Evolutionary conservation across 2,888 invertebrate genomes (phyloP), one percentile per base, ranked within the genome.

Genomic region (Nemotelus nigrinus): DNA sequence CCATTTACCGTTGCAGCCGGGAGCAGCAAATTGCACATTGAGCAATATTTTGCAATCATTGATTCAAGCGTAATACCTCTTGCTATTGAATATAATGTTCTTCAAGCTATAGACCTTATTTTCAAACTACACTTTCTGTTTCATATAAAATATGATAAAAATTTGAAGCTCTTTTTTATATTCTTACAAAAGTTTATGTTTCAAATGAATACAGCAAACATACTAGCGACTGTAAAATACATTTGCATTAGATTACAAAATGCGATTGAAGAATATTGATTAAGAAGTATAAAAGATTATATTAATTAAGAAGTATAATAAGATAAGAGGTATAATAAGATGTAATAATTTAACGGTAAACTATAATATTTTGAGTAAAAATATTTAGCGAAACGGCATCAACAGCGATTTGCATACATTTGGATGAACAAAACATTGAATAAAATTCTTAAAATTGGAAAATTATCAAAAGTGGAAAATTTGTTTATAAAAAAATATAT

Each of bases 341-440:
- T 25, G 25, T 25, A 25, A 25, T 25, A 25, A 25, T 25, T 25
- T 25, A 25, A 25, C 25, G 25, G 25, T 25, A 25, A 25, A 25
- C 25, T 25, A 25, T 25, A 25, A 25, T 25, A 25, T 25, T 25
- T 25, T 25, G 25, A 25, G 25, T 25, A 25, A 0, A 25, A 25
- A 25, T 25, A 25, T 48, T 50, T 77, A 10, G 45, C 63, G 10
- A 10, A 7, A 70, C 44, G 70, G 53, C 70, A 77, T 57, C 76
- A 76, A 41, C 57, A 76, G 58, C 64, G 47, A 10, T 76, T 76
- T 76, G 8, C 57, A 10, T 6, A 48, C 50, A 58, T 48, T 57
- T 76, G 67, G 76, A 63, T 4, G 25, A 25, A 25, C 25, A 39
- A 39, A 10, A 10, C 63, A 4, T 41, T 63, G 41, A 41, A 25